These are phyloP conservation scores for Acrocephalus scirpaceus DNA, from an alignment of 2,797 vertebrate species.

Conservation along the genomic window DNA sequence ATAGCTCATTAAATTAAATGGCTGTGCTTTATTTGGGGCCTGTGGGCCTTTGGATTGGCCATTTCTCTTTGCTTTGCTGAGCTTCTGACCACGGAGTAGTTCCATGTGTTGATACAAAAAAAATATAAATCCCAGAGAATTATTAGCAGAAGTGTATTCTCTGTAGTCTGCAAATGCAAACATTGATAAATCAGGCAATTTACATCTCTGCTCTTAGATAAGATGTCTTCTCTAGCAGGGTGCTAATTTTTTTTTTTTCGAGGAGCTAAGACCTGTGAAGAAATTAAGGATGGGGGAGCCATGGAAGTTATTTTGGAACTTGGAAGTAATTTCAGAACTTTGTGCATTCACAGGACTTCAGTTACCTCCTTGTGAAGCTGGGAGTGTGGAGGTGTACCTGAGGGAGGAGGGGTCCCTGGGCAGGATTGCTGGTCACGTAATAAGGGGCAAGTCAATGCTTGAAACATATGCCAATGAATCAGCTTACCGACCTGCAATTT, in stretches of 20 bases:
- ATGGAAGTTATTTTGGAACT: fast-evolving
- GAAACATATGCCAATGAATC: conserved; percentile 71
- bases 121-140: background rate
- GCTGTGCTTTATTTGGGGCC: background rate
- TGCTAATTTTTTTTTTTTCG: background rate
- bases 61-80: background rate
- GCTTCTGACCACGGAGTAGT: background rate
- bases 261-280: background rate
- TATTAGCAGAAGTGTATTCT: background rate
- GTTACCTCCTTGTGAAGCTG: background rate
- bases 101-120: background rate
- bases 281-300: background rate
- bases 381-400: background rate
- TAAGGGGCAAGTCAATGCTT: conserved; percentile 70
- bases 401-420: background rate
- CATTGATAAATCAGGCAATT: background rate
- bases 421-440: background rate
- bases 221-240: background rate
- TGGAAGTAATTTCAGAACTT: background rate
- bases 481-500: conserved; percentile 77
- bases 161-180: background rate
- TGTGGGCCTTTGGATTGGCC: background rate
- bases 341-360: background rate
- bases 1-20: background rate
- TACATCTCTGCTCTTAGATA: background rate